These are phyloP conservation scores for Vandiemenella viatica DNA, from an alignment of 2,888 invertebrate genomes.

Conservation along the genomic window DNA sequence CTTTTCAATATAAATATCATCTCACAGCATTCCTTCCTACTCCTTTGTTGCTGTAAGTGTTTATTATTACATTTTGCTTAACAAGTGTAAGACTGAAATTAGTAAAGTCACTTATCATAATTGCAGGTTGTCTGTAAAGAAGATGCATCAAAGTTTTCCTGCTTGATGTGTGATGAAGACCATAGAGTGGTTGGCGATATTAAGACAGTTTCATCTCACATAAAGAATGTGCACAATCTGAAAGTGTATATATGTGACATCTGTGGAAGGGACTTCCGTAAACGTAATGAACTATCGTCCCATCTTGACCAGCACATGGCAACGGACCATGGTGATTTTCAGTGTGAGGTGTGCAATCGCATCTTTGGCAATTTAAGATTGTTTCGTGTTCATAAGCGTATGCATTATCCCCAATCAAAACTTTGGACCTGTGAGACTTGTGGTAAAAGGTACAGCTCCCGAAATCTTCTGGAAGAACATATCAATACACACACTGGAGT, in stretches of 20 bases:
- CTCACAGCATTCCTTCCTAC: too few species aligned
- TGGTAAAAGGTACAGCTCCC: slow-evolving; percentile 50
- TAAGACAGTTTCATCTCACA: slow-evolving; percentile 42
- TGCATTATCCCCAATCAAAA: slow-evolving; percentile 44
- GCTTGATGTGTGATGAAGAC: slow-evolving; percentile 31
- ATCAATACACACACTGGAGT: slow-evolving; percentile 52
- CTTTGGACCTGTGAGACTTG: slow-evolving; percentile 49
- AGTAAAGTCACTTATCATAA: too few species aligned
- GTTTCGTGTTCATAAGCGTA: slow-evolving; percentile 46
- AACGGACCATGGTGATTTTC: slow-evolving; percentile 44
- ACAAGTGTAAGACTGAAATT: too few species aligned
- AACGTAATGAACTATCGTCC: slow-evolving; percentile 41
- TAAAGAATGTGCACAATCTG: slow-evolving; percentile 43
- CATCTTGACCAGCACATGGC: slow-evolving; percentile 49
- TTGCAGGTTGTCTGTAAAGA: slow-evolving; percentile 17
- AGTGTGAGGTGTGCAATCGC: slow-evolving; percentile 45
- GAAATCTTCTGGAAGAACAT: slow-evolving; percentile 54
- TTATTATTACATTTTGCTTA: too few species aligned
- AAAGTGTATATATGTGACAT: slow-evolving; percentile 53
- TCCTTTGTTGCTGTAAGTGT: too few species aligned
- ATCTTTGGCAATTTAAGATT: slow-evolving; percentile 44
- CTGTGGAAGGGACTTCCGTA: slow-evolving; percentile 49
- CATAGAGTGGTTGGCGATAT: slow-evolving; percentile 36
- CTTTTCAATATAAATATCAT: too few species aligned
- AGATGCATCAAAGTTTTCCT: slow-evolving; percentile 13